phyloP scores from a whole-genome alignment of 23 tunicate genomes.

The Botrylloides violaceus region DNA sequence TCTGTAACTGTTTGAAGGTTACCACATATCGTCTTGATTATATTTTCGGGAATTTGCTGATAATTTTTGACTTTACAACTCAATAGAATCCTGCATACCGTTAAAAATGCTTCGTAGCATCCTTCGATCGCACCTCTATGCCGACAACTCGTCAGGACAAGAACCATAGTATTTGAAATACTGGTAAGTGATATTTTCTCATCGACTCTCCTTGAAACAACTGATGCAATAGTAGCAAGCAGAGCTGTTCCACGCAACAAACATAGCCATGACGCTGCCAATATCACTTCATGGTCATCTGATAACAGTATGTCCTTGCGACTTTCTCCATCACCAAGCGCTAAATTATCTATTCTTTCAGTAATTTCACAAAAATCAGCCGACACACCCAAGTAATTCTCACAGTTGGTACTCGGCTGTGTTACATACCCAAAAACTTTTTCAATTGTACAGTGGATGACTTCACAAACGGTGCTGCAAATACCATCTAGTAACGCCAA shows the following conservation, averaged over 20 bases:
- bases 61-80: background rate
- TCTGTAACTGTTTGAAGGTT: constrained; percentile 6
- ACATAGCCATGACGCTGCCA: constrained; percentile 56
- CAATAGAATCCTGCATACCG: constrained; percentile 9
- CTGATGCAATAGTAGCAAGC: constrained; percentile 10
- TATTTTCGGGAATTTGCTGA: constrained; percentile 1
- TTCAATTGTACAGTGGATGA: constrained; percentile 26
- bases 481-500: background rate
- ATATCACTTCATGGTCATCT: constrained; percentile 45
- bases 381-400: constrained; percentile 18
- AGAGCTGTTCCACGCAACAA: constrained; percentile 34
- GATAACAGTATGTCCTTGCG: constrained; percentile 21
- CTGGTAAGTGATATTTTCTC: background rate
- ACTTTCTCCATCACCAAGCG: background rate
- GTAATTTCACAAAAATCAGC: constrained; percentile 22
- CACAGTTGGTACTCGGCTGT: constrained; percentile 45
- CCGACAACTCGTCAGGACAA: constrained; percentile 41
- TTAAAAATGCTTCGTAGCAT: constrained; percentile 30
- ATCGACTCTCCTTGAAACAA: background rate
- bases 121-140: constrained; percentile 83
- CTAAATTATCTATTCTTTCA: constrained; percentile 3
- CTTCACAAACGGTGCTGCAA: background rate
- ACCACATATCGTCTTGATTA: constrained; percentile 4
- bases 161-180: constrained; percentile 9
- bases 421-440: constrained; percentile 38